Conservation (phyloP, 2,888 invertebrate genomes). For the Gibbula magus region DNA sequence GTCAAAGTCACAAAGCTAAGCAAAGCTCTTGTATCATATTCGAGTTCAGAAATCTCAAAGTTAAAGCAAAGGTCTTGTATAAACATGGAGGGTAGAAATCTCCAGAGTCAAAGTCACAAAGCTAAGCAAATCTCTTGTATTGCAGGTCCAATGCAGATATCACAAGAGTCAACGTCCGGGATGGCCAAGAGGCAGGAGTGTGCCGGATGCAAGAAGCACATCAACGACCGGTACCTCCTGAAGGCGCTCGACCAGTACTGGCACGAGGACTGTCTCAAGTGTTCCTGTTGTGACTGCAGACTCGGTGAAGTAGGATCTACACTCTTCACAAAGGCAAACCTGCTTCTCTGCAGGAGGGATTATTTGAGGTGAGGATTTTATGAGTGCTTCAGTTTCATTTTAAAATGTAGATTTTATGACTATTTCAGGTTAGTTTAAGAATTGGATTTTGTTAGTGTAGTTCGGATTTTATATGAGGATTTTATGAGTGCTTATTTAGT, state of each 20-base stretch:
- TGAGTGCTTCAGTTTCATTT: too few species aligned
- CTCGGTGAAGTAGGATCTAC: conserved; percentile 95
- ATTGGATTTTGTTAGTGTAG: too few species aligned
- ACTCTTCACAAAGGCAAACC: conserved; percentile 91
- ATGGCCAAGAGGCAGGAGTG: conserved; percentile 79
- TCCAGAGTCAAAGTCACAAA: too few species aligned
- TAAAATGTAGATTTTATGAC: too few species aligned
- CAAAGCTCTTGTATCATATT: too few species aligned
- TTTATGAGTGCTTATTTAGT: too few species aligned
- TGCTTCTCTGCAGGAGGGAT: conserved; percentile 92
- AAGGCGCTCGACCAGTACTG: conserved; percentile 91
- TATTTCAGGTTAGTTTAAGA: too few species aligned
- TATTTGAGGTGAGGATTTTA: conserved; percentile 85
- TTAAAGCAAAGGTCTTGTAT: too few species aligned
- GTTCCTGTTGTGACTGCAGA: conserved; percentile 91
- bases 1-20: too few species aligned
- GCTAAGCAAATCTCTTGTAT: conserved; percentile 29
- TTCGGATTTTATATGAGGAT: too few species aligned
- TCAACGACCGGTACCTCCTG: conserved; percentile 87
- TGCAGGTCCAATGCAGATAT: conserved; percentile 67
- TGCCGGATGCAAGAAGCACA: conserved; percentile 89
- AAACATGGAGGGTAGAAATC: too few species aligned
- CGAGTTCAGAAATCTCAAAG: too few species aligned
- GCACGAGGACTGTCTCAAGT: conserved; percentile 94
- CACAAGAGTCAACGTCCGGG: conserved; percentile 52